Conservation (phyloP, 2,113 vertebrate species). For the Pollimyrus isidori region DNA sequence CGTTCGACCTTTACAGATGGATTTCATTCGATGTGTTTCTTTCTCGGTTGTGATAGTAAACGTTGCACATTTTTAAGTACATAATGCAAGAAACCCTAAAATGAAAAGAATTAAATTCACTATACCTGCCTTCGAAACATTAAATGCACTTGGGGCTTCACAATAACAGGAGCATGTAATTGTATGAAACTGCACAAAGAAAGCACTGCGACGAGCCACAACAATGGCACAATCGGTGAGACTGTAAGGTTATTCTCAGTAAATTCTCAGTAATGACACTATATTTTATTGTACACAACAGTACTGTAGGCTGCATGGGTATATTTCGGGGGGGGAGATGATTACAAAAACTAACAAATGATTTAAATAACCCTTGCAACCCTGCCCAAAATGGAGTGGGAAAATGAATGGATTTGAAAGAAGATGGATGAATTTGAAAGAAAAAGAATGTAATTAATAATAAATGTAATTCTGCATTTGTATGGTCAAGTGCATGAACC, state of each 20-base stretch:
- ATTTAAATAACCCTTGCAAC: neutral
- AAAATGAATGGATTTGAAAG: neutral
- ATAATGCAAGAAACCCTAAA: neutral
- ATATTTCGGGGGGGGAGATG: neutral
- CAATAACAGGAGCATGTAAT: slow-evolving; percentile 2
- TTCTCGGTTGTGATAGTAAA: neutral
- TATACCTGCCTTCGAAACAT: neutral
- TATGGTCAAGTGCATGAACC: neutral
- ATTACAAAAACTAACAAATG: neutral
- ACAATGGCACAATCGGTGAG: neutral
- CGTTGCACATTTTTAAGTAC: neutral
- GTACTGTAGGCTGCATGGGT: neutral
- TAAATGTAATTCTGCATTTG: neutral
- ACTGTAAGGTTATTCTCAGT: neutral
- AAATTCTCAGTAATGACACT: neutral
- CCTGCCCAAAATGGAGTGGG: neutral
- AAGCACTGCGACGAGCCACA: neutral
- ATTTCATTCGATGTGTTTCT: neutral
- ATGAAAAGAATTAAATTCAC: neutral
- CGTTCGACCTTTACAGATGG: neutral
- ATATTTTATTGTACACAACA: neutral
- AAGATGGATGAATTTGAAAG: neutral
- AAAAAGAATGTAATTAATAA: neutral
- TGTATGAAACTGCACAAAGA: neutral
- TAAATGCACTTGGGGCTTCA: neutral